Evolutionary conservation across 2,888 invertebrate genomes (phyloP).

Genomic region (Eupithecia centaureata): DNA sequence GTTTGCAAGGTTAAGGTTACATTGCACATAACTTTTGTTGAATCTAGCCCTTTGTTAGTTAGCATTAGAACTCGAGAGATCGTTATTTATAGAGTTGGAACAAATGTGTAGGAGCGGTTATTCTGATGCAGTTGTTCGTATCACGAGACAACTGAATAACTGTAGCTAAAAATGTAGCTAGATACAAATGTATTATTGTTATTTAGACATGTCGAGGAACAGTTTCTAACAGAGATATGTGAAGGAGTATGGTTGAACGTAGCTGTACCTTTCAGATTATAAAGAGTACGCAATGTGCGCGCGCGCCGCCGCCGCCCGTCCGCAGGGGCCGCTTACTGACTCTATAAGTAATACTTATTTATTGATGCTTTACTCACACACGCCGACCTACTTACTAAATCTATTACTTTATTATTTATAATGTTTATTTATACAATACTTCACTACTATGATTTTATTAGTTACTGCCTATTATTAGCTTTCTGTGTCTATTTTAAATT

Average conservation of each 20-base stretch:
- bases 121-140: neutral
- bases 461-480: too few species aligned
- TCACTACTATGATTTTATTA: too few species aligned
- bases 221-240: neutral
- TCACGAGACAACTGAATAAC: neutral
- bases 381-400: neutral
- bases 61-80: neutral
- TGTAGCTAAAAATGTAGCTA: neutral
- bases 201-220: neutral
- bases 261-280: constrained; percentile 16
- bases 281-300: constrained; percentile 12
- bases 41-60: neutral
- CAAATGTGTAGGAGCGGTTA: neutral
- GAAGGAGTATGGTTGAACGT: neutral
- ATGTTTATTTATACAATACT: too few species aligned
- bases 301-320: neutral
- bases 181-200: constrained; percentile 2
- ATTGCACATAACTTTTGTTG: neutral
- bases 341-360: neutral
- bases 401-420: neutral
- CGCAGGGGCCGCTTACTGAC: neutral
- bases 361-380: neutral
- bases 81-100: neutral
- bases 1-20: neutral
- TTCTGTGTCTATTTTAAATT: too few species aligned